Percentiles rank a stretch among this genome's conserved stretches.
Evolutionary conservation across 2,888 invertebrate species (phyloP).

Genomic region (Leistus spinibarbis): DNA sequence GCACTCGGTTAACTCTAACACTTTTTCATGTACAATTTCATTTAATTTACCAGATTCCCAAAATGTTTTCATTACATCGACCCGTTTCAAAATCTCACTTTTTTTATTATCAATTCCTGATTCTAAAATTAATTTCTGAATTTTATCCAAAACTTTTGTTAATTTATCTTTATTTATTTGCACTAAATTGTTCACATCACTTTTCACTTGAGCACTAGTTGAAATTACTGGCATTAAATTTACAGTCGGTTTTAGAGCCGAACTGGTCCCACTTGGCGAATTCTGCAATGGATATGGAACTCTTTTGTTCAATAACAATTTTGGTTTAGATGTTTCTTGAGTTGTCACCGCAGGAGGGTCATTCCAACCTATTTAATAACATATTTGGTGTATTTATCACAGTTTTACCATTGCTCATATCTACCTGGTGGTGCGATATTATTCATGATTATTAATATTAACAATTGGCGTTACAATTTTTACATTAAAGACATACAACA

Average conservation of each 20-base stretch:
- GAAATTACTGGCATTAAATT: constrained; percentile 18
- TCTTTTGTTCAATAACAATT: constrained; percentile 23
- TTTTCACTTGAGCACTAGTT: background rate
- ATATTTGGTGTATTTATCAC: background rate
- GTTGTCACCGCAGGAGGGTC: constrained; percentile 12
- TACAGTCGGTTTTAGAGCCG: background rate
- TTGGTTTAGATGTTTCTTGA: constrained; percentile 16
- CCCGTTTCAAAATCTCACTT: constrained; percentile 17
- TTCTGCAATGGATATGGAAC: constrained; percentile 13
- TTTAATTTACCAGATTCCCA: constrained; percentile 18
- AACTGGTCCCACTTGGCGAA: background rate
- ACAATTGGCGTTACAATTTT: background rate
- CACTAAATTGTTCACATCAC: background rate
- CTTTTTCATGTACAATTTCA: background rate
- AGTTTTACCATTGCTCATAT: background rate
- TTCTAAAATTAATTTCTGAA: constrained; percentile 45
- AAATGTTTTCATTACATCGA: constrained; percentile 15
- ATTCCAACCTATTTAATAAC: constrained; percentile 13
- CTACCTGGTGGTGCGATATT: background rate
- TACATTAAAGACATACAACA: no score
- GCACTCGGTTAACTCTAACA: constrained; percentile 3
- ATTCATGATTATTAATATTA: background rate
- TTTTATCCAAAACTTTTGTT: constrained; percentile 42
- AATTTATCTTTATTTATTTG: background rate
- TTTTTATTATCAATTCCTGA: constrained; percentile 5